Percentiles rank a stretch among this genome's conserved stretches.
Evolutionary conservation across 2,797 vertebrate genomes (phyloP).

Genomic region (Neosilurus hyrtlii): DNA sequence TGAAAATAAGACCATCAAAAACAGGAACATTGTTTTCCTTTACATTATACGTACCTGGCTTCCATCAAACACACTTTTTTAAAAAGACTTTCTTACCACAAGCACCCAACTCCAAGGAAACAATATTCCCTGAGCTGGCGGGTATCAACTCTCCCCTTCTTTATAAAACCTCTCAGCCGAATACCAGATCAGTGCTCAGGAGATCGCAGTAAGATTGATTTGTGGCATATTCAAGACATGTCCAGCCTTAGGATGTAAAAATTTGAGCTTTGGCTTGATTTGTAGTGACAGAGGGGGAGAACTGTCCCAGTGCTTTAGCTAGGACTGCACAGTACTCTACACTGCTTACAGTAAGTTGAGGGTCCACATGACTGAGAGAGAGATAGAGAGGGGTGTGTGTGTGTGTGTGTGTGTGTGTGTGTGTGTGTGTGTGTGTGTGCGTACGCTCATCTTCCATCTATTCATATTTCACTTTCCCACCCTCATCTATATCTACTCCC

Average conservation of each 20-base stretch:
- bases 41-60: slow-evolving; percentile 81
- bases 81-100: slow-evolving; percentile 82
- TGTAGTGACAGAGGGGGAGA: slow-evolving; percentile 61
- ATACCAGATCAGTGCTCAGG: background rate
- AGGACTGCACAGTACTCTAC: slow-evolving; percentile 70
- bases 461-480: slow-evolving; percentile 13
- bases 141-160: slow-evolving; percentile 65
- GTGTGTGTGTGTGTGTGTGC: too few species aligned
- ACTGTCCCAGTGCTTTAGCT: slow-evolving; percentile 68
- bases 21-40: slow-evolving; percentile 59
- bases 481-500: slow-evolving; percentile 36
- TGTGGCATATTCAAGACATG: slow-evolving; percentile 16
- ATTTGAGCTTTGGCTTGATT: slow-evolving; percentile 42
- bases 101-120: slow-evolving; percentile 70
- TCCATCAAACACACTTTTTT: slow-evolving; percentile 68
- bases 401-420: too few species aligned
- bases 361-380: slow-evolving; percentile 73
- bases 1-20: slow-evolving; percentile 62
- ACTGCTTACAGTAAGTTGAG: slow-evolving; percentile 63
- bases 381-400: slow-evolving; percentile 32
- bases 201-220: background rate
- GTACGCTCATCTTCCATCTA: background rate
- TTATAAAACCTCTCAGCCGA: slow-evolving; percentile 19
- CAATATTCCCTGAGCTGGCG: slow-evolving; percentile 59
- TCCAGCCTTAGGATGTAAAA: slow-evolving; percentile 11